Evolutionary conservation across 2,888 invertebrate genomes (phyloP), one percentile per base, ranked within the genome.

Genomic region (Nasonovia ribisnigri): DNA sequence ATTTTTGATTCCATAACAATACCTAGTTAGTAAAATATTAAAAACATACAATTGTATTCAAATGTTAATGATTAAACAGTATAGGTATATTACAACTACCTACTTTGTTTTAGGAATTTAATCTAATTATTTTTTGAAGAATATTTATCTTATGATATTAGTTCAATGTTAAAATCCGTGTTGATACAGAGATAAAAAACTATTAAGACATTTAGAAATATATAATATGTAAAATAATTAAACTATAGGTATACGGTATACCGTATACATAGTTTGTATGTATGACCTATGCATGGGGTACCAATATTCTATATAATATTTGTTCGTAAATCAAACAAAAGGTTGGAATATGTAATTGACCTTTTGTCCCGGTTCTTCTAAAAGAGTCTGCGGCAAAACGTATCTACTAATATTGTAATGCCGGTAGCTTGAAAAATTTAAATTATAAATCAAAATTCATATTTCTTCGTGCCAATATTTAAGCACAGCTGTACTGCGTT

Each of bases 131-230:
- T 54, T 86, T 51, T 36, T 51, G 11, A 51, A 88, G 51, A 88
- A 51, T 88, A 54, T 88, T 51, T 84, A 88, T 88, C 51, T 54
- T 24, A 88, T 51, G 51, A 88, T 88, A 54, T 51, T 36, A 88
- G 51, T 88, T 88, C 88, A 88, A 88, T 54, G 51, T 88, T 51
- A 88, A 51, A n/a, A 88, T 88, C 36, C 8, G 24, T 88, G 42
- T 88, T 51, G 20, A 84, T 84, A 84, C 13, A 84, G 84, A 84
- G 87, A 88, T 48, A 88, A 88, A n/a, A n/a, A 20, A 29, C 1
- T 87, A 51, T n/a, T 48, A 88, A 88, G 24, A 36, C 48, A 51
- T 54, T 88, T 36, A 36, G 77, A 77, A 20, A 8, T 36, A 77
- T 24, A 42, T 48, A 46, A n/a, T 20, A 0, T 20, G 20, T 8